Evolutionary conservation across 2,113 vertebrate genomes (phyloP), one percentile per base, ranked within the genome.

Genomic region (Phalacrocorax pelagicus): DNA sequence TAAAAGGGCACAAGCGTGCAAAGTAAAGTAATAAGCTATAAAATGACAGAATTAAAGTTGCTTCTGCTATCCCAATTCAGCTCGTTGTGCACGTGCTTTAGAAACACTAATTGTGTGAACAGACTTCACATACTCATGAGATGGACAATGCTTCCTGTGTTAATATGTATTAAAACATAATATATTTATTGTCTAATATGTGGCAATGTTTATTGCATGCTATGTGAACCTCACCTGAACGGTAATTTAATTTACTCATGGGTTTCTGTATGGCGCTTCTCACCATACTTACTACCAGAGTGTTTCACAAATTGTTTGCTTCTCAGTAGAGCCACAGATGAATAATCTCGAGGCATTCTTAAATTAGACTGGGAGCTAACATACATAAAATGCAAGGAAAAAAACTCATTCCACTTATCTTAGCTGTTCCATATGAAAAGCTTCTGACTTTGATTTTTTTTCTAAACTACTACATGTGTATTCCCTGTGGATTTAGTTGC

Each of bases 231-330:
- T 94, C 80, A 84, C 80, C 72, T 62, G 62, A 59, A 67, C 3
- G 12, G 71, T 57, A 81, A 72, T 89, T 86, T 62, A 29, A 54
- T 81, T 77, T 54, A 92, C 71, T 86, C 9, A 0, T 38, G 42
- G 26, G 57, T 74, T 88, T 78, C 69, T 78, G 54, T 80, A 24
- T 71, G 70, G 65, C 4, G 4, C 62, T 70, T 91, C 75, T 90
- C 75, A 34, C 49, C 2, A 2, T 63, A 55, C 42, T 86, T 63
- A 55, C 42, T 86, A 36, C n/a, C 57, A 59, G 59, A 78, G 77
- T 52, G 40, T 52, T 96, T 89, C 62, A 67, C 65, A 78, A 96
- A 84, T 92, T 92, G 65, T 95, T 92, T 96, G 62, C 81, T 87
- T 89, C 87, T 94, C 93, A 52, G 65, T 89, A 27, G 29, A 79